phyloP scores from a whole-genome alignment of 2,113 vertebrate genomes.

The Setophaga kirtlandii region DNA sequence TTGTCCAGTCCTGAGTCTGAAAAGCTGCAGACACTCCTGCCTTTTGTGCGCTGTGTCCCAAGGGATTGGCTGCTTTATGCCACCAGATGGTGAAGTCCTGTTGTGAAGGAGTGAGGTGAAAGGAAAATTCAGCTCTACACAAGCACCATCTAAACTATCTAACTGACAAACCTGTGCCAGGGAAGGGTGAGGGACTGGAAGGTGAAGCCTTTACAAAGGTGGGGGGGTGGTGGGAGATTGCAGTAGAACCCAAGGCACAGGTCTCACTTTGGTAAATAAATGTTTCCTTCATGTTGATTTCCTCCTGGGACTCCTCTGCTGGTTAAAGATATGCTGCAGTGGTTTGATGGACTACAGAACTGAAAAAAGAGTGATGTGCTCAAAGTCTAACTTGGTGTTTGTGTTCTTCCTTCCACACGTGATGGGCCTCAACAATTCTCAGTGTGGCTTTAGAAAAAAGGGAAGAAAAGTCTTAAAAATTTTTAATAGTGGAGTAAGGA shows the following conservation, averaged over 20 bases:
- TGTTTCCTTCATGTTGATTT: neutral
- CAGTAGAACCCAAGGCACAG: neutral
- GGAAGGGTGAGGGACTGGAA: neutral
- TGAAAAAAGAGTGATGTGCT: neutral
- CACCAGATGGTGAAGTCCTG: neutral
- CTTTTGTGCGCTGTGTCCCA: neutral
- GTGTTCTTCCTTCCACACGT: neutral
- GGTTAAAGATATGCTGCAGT: neutral
- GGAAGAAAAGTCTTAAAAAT: neutral
- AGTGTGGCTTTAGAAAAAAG: neutral
- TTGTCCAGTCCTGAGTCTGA: neutral
- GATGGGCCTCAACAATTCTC: neutral
- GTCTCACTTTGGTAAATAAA: neutral
- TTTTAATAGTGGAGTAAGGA: neutral
- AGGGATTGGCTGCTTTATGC: neutral
- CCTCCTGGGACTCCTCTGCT: neutral
- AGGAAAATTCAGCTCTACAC: neutral
- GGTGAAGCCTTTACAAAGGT: neutral
- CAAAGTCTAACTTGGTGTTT: fast-evolving
- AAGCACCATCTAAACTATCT: neutral
- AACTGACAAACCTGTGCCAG: neutral
- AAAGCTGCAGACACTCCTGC: neutral
- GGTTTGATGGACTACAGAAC: neutral
- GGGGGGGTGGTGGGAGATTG: neutral
- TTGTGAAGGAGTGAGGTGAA: neutral